Evolutionary conservation across 2,888 invertebrate species (phyloP).

Genomic region (Cylindroiulus punctatus): DNA sequence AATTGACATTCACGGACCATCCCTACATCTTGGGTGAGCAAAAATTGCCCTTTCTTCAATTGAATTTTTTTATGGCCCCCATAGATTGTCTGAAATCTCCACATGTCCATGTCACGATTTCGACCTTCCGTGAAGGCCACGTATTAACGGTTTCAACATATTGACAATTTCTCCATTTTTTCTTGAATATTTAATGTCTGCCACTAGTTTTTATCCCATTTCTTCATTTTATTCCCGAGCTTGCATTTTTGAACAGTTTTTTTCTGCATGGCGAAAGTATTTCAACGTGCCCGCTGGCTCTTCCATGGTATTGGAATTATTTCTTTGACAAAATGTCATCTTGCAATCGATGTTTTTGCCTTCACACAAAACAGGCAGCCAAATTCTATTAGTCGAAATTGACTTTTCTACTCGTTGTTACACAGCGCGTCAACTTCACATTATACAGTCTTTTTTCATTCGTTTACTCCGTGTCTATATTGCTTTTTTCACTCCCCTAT

Average conservation of each 20-base stretch:
- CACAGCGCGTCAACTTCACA: conserved; percentile 52
- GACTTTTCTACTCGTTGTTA: conserved; percentile 49
- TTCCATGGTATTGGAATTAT: conserved; percentile 37
- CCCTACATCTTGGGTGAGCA: too few species aligned
- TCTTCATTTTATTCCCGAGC: conserved; percentile 11
- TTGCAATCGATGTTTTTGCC: conserved; percentile 47
- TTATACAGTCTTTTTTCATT: conserved; percentile 43
- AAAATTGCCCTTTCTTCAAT: too few species aligned
- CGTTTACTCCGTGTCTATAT: conserved; percentile 25
- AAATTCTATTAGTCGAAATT: conserved; percentile 52
- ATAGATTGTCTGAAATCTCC: neutral
- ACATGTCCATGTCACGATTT: neutral
- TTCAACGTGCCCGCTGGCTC: conserved; percentile 44
- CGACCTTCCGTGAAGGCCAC: neutral
- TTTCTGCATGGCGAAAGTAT: neutral
- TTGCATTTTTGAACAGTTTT: conserved; percentile 3
- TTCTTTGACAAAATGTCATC: conserved; percentile 51
- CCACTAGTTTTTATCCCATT: neutral
- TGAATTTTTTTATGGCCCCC: too few species aligned
- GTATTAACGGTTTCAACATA: conserved; percentile 30
- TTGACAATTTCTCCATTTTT: neutral
- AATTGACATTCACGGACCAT: too few species aligned
- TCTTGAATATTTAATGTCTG: conserved; percentile 44
- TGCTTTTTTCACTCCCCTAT: neutral
- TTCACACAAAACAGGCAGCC: conserved; percentile 50